phyloP scores from a whole-genome alignment of 2,113 vertebrate species.

The Bothrops jararaca region DNA sequence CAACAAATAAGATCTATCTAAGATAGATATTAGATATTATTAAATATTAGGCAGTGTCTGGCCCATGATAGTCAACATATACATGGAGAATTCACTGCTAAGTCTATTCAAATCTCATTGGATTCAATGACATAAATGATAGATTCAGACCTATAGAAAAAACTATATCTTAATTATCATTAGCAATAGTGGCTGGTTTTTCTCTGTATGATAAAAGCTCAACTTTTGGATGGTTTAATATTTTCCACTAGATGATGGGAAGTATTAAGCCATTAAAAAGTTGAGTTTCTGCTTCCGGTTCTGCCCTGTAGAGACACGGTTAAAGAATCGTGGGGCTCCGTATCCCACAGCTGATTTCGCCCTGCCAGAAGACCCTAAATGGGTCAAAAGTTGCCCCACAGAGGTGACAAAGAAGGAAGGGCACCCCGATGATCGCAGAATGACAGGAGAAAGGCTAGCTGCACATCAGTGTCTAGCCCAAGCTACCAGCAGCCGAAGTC shows the following conservation, averaged over 20 bases:
- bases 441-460: no score
- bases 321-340: no score
- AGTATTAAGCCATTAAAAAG: not conserved
- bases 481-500: no score
- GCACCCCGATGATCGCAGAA: no score
- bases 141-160: not conserved
- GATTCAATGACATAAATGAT: not conserved
- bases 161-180: not conserved
- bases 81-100: not conserved
- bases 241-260: not conserved
- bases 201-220: not conserved
- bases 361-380: no score
- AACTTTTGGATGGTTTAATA: not conserved
- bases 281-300: not conserved
- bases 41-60: not conserved
- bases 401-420: no score
- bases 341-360: no score
- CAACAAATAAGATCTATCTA: not conserved
- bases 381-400: no score
- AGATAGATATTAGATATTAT: not conserved
- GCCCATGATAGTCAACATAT: not conserved
- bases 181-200: not conserved
- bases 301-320: no score
- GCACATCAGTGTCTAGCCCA: no score
- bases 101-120: not conserved